Evolutionary conservation across 2,797 vertebrate species (phyloP).

Genomic region (Parotocinclus haroldoi): DNA sequence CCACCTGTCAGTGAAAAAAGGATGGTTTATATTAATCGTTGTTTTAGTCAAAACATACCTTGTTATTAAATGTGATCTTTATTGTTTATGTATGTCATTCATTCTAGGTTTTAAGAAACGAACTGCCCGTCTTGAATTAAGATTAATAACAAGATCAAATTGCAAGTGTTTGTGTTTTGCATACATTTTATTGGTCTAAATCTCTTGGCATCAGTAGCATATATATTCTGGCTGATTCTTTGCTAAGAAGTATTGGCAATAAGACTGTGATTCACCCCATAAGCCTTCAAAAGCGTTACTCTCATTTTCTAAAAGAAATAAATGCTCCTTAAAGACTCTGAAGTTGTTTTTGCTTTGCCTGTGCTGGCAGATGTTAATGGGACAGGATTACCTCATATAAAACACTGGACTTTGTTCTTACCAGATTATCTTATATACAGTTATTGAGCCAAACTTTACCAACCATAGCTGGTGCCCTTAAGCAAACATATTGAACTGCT

Average conservation of each 20-base stretch:
- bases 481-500: too few species aligned
- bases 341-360: slow-evolving; percentile 7
- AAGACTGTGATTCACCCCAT: not conserved
- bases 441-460: not conserved
- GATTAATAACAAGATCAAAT: too few species aligned
- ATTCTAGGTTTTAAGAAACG: too few species aligned
- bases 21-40: too few species aligned
- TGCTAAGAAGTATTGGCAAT: not conserved
- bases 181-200: too few species aligned
- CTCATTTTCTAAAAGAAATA: not conserved
- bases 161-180: too few species aligned
- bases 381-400: slow-evolving; percentile 15
- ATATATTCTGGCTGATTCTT: too few species aligned
- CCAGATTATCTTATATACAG: slow-evolving; percentile 7
- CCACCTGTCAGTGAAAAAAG: too few species aligned
- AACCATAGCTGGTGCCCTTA: not conserved
- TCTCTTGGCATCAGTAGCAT: too few species aligned
- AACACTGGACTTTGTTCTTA: slow-evolving; percentile 13
- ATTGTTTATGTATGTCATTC: not conserved
- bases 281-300: slow-evolving; percentile 3
- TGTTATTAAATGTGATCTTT: too few species aligned
- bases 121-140: too few species aligned
- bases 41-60: too few species aligned
- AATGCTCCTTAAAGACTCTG: slow-evolving; percentile 1
- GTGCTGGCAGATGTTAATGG: slow-evolving; percentile 3